Evolutionary conservation across 2,113 vertebrate species (phyloP).

Genomic region (Cryptomyrus ogoouensis): DNA sequence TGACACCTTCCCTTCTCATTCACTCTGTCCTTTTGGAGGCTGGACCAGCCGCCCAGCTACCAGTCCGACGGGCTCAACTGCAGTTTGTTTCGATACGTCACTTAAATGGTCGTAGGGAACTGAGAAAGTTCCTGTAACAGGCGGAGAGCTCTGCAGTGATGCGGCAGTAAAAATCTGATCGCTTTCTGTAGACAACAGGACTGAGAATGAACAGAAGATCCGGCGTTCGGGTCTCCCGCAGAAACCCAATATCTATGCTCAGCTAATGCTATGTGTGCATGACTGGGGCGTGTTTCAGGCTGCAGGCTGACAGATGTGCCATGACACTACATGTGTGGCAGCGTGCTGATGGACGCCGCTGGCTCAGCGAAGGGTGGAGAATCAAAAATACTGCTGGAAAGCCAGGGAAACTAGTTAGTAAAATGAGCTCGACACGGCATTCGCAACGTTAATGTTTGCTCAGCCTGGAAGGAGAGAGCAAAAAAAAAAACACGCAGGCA

Average conservation of each 20-base stretch:
- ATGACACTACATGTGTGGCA: background rate
- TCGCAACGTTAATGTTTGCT: background rate
- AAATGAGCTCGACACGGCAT: background rate
- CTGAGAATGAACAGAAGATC: background rate
- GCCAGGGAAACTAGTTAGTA: slow-evolving; percentile 7
- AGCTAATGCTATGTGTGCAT: background rate
- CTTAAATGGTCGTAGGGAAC: background rate
- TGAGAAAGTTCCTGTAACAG: background rate
- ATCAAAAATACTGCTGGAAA: background rate
- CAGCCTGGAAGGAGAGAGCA: background rate
- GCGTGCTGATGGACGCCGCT: background rate
- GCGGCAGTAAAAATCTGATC: background rate
- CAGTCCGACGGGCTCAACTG: background rate
- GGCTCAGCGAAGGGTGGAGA: background rate
- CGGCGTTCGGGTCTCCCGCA: background rate
- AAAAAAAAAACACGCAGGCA: background rate
- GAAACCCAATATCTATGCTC: background rate
- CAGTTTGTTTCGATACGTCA: background rate
- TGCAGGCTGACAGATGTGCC: background rate
- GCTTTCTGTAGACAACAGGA: background rate
- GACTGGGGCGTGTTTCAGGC: background rate
- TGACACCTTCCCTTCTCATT: background rate
- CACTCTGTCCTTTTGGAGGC: background rate
- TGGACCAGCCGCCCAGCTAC: background rate
- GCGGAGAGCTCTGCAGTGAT: background rate